Evolutionary conservation across 2,888 invertebrate species (phyloP), one percentile per base, ranked within the genome.

Genomic region (Pachymerium ferrugineum): DNA sequence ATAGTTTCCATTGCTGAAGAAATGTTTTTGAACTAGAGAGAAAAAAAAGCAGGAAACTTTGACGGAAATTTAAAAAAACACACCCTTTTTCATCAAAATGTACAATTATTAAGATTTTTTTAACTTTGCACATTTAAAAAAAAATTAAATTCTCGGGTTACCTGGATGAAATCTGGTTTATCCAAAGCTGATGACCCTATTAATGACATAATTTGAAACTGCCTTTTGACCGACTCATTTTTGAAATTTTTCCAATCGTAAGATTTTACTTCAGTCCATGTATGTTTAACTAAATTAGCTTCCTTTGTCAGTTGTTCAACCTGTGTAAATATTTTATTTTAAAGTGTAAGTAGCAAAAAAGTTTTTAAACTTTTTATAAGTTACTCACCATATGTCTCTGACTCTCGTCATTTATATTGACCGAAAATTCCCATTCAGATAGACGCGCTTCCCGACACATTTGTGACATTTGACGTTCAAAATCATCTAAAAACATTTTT

Each of bases 111-210:
- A 38, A 38, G 22, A 54, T 54, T 10, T 47, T 3, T 47, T 31
- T 31, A 30, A 6, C 16, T 30, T 70, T 16, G 16, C 25, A 22
- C 19, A 25, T 78, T n/a, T n/a, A n/a, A n/a, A n/a, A n/a, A n/a
- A n/a, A n/a, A n/a, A n/a, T n/a, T n/a, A n/a, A n/a, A n/a, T n/a
- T n/a, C n/a, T n/a, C n/a, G n/a, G n/a, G n/a, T n/a, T 81, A 90
- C 91, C 86, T 88, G 90, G 75, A 87, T 85, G 79, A 88, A 89
- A 81, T 90, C 89, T 29, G 89, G 87, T 78, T 89, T 89, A 0
- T 90, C 86, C 19, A 94, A 82, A 0, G 90, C 91, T 0, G 90
- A 86, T 0, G 87, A 85, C 0, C 93, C 94, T 2, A 93, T 84
- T 74, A 89, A 86, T 1, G 89, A 88, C 74, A 91, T 85, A 76